Conservation (phyloP, 1,140 invertebrate genomes). For the Cherax destructor region DNA sequence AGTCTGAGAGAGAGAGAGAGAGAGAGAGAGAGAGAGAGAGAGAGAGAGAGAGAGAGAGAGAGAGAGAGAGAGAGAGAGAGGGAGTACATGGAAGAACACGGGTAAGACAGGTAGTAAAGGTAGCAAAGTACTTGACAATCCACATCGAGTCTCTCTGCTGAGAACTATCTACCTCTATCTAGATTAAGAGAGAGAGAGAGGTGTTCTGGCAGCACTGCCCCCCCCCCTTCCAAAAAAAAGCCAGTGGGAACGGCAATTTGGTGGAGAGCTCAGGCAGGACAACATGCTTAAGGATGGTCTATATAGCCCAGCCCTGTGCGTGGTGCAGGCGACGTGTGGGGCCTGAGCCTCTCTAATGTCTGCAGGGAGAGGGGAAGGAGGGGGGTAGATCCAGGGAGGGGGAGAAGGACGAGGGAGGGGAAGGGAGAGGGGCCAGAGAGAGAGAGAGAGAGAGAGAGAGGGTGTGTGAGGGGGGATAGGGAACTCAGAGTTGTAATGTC, state of each 20-base stretch:
- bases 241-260: slow-evolving; percentile 50
- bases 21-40: background rate
- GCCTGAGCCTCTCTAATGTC: background rate
- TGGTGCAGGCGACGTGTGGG: slow-evolving; percentile 3
- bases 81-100: background rate
- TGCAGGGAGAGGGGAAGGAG: background rate
- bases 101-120: background rate
- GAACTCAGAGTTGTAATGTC: too few relatives aligned
- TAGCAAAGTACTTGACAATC: background rate
- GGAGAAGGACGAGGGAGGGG: background rate
- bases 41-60: background rate
- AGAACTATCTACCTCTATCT: too few relatives aligned
- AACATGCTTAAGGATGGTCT: slow-evolving; percentile 61
- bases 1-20: slow-evolving; percentile 9
- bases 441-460: background rate
- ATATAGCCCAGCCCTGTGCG: slow-evolving; percentile 39
- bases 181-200: background rate
- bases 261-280: slow-evolving; percentile 53
- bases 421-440: background rate
- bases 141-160: too few relatives aligned
- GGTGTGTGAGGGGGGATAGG: background rate
- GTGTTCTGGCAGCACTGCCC: slow-evolving; percentile 11
- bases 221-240: too few relatives aligned
- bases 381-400: background rate
- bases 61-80: background rate